Evolutionary conservation across 2,888 invertebrate species (phyloP).

Genomic region (Eristalinus aeneus): DNA sequence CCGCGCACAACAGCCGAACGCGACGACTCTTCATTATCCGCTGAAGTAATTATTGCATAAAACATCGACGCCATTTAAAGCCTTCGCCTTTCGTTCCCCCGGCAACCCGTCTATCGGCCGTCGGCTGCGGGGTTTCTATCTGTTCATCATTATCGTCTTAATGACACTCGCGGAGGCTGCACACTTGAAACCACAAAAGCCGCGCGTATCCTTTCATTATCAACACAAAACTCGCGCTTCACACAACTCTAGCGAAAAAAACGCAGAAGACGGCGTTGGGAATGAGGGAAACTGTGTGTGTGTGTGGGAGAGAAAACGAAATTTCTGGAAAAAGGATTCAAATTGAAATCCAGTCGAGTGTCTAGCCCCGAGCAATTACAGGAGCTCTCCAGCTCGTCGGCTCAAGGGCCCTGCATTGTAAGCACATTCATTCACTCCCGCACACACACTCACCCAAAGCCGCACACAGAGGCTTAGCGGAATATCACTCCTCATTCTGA

Average conservation of each 20-base stretch:
- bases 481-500: conserved; percentile 6
- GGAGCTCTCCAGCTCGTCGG: conserved; percentile 18
- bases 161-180: conserved; percentile 12
- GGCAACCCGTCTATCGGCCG: neutral
- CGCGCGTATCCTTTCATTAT: conserved; percentile 3
- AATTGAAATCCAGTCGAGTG: conserved; percentile 31
- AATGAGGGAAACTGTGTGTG: too few species aligned
- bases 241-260: neutral
- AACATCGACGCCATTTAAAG: conserved; percentile 4
- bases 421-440: too few species aligned
- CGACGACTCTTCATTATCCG: neutral
- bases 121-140: neutral
- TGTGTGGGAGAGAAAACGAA: neutral
- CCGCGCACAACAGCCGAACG: too few species aligned
- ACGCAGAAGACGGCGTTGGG: neutral
- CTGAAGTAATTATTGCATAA: neutral
- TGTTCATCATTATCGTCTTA: conserved; percentile 19
- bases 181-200: conserved; percentile 1
- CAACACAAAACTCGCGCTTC: neutral
- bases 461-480: neutral
- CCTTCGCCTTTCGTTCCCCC: neutral
- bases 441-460: neutral
- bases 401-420: too few species aligned
- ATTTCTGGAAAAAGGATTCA: neutral
- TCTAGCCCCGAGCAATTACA: conserved; percentile 44